phyloP scores from a whole-genome alignment of 37 sponge, comb jelly and placozoan species.

The Cladorhizidae sp. region DNA sequence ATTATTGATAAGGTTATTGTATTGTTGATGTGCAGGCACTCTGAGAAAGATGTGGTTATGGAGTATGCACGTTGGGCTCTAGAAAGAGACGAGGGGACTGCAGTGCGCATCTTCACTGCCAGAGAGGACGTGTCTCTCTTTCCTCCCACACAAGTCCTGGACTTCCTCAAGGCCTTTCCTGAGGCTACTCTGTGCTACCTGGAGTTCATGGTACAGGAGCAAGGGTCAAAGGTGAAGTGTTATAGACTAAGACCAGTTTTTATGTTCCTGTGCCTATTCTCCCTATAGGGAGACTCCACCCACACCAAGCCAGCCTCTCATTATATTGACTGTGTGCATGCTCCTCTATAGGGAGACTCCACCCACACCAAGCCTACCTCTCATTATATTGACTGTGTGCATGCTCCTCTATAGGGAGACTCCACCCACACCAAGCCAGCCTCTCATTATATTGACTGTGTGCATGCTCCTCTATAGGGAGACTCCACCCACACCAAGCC shows the following conservation, averaged over 20 bases:
- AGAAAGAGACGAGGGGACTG: conserved; percentile 60
- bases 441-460: conserved; percentile 50
- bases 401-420: conserved; percentile 73
- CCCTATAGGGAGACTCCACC: conserved; percentile 55
- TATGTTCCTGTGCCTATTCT: not conserved
- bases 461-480: no score
- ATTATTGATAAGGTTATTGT: no score
- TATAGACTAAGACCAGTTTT: not conserved
- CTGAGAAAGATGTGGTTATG: conserved; percentile 60
- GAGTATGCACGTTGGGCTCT: conserved; percentile 88
- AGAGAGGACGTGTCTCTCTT: not conserved
- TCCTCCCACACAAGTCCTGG: conserved; percentile 30
- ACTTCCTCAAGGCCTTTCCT: conserved; percentile 52
- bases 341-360: conserved; percentile 63
- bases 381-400: conserved; percentile 62
- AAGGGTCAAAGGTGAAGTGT: conserved; percentile 34
- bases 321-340: conserved; percentile 69
- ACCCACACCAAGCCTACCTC: conserved; percentile 62
- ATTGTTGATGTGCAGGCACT: conserved; percentile 34
- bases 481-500: conserved; percentile 69
- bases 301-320: conserved; percentile 60
- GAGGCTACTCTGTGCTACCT: conserved; percentile 60
- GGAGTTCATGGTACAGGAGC: conserved; percentile 53
- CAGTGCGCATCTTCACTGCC: conserved; percentile 63
- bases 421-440: conserved; percentile 64